Evolutionary conservation across 53 echinoderm and acorn worm species (phyloP).

Genomic region (Glandiceps talaboti): DNA sequence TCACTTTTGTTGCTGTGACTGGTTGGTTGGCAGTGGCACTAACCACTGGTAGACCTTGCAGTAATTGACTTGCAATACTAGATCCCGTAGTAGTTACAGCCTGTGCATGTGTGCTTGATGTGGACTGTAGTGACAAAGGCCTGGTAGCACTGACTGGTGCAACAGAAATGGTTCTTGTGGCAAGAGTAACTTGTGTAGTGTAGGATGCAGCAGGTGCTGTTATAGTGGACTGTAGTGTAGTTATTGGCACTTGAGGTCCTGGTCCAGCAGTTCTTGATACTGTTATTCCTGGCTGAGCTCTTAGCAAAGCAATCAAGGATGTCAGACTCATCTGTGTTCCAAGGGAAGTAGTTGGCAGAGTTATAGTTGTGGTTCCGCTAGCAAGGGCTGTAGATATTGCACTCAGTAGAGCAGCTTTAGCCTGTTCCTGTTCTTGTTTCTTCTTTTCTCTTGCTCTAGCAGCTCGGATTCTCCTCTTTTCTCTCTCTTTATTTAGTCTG

Average conservation of each 20-base stretch:
- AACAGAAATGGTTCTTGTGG: background rate
- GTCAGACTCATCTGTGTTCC: background rate
- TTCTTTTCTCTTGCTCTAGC: background rate
- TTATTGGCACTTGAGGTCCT: background rate
- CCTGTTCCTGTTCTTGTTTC: background rate
- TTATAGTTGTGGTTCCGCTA: background rate
- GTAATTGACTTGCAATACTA: background rate
- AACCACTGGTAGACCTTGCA: background rate
- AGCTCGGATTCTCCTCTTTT: background rate
- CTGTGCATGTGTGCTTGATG: background rate
- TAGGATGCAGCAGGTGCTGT: background rate
- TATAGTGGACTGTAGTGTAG: background rate
- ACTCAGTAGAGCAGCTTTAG: background rate
- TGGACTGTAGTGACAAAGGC: background rate
- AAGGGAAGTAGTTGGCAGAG: background rate
- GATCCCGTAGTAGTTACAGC: too few species aligned
- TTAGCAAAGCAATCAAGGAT: background rate
- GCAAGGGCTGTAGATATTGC: background rate
- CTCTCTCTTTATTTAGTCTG: background rate
- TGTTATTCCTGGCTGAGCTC: background rate
- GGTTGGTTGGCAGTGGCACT: background rate
- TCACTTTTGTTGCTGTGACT: background rate
- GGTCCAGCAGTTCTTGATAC: background rate
- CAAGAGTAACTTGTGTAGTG: background rate
- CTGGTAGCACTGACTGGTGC: too few species aligned